Evolutionary conservation across 92 coral and sea anemone genomes (phyloP).

Genomic region (Galaxea fascicularis): DNA sequence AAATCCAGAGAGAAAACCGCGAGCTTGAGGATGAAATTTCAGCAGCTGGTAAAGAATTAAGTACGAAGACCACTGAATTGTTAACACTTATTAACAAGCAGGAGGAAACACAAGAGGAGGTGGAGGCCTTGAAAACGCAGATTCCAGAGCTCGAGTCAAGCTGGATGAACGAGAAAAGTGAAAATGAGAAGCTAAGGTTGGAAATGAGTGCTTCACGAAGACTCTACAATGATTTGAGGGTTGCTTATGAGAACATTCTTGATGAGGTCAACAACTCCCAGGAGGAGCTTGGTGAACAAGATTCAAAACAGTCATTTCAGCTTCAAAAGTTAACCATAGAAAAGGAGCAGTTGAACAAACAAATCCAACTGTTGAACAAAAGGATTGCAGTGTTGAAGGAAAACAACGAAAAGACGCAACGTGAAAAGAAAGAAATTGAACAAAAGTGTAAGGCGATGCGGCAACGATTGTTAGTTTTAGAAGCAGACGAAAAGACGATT

Average conservation of each 20-base stretch:
- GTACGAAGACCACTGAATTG: conserved; percentile 26
- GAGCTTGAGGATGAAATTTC: conserved; percentile 51
- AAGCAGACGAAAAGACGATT: conserved; percentile 34
- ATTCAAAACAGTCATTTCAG: conserved; percentile 14
- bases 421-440: conserved; percentile 38
- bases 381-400: conserved; percentile 46
- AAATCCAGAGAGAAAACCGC: conserved; percentile 41
- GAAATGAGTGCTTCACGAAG: conserved; percentile 47
- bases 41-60: conserved; percentile 20
- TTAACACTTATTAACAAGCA: conserved; percentile 34
- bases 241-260: conserved; percentile 44
- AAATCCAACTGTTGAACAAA: conserved; percentile 38
- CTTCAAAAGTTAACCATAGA: conserved; percentile 28
- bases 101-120: conserved; percentile 39
- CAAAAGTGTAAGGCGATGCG: conserved; percentile 26
- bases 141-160: conserved; percentile 46
- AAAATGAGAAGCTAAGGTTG: conserved; percentile 54
- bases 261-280: conserved; percentile 36
- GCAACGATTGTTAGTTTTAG: conserved; percentile 30
- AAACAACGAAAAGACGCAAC: conserved; percentile 27
- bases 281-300: conserved; percentile 14
- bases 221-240: conserved; percentile 57
- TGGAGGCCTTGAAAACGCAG: conserved; percentile 39
- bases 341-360: conserved; percentile 54
- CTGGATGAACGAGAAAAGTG: conserved; percentile 39